Evolutionary conservation across 2,888 invertebrate genomes (phyloP), one percentile per base, ranked within the genome.

Genomic region (Apamea epomidion): DNA sequence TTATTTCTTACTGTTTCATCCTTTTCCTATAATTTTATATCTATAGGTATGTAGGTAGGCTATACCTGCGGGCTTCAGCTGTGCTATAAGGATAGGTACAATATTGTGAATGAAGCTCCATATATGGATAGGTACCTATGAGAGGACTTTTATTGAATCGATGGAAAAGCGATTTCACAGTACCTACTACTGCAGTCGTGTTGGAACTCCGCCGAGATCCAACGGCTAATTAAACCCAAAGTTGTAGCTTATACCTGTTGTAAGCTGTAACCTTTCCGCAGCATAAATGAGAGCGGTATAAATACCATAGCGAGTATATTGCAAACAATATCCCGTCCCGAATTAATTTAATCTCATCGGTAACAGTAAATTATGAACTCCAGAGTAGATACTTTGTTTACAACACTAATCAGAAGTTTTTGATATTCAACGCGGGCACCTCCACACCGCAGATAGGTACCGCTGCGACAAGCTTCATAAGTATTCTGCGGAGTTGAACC

Each of bases 391-490:
- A 84, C 80, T 80, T 85, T 88, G 88, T 89, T 83, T 83, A 89
- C 87, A 84, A 81, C 82, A 82, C 78, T 85, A 84, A 85, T 88
- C 85, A 83, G 68, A 88, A 90, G 84, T 78, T 90, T 83, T 90
- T 84, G 87, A 80, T 86, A 90, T 90, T 90, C 87, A 87, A 51
- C 64, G 70, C 85, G 81, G 32, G 78, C 78, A 79, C 48, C 82
- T 68, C 67, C 18, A 69, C 65, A 25, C 80, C 82, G 79, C 85
- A 84, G 83, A 69, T 74, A 84, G 83, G 67, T 74, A 73, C 37
- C 67, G 83, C 74, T 85, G 88, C 87, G 88, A 87, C 89, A 81
- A 88, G 74, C 88, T 88, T 91, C 82, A 89, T 89, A 91, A 88
- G 90, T 91, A 90, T 90, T 90, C 83, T 72, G 78, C 83, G 74